Evolutionary conservation across 2,888 invertebrate species (phyloP).

Genomic region (Drosophila helvetica): DNA sequence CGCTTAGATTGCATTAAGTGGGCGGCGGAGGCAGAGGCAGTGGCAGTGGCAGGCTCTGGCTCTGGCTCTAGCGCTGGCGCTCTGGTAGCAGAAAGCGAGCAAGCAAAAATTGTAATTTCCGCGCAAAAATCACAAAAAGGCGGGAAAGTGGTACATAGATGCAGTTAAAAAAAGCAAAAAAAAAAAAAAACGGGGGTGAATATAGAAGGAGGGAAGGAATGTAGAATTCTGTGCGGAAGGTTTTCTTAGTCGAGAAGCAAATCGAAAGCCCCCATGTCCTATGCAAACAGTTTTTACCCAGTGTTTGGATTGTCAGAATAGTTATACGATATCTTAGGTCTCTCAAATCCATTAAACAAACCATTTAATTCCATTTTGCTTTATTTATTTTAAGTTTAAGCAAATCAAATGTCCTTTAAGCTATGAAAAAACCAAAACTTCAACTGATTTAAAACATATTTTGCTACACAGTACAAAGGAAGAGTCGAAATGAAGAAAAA

Average conservation of each 20-base stretch:
- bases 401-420: constrained; percentile 11
- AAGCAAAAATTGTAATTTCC: constrained; percentile 76
- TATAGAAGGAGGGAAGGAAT: neutral
- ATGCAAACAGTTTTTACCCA: neutral
- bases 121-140: constrained; percentile 57
- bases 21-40: constrained; percentile 53
- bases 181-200: constrained; percentile 17
- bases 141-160: constrained; percentile 60
- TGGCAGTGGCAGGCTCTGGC: constrained; percentile 22
- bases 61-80: neutral
- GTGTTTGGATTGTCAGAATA: no score
- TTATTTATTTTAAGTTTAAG: neutral
- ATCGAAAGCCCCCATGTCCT: neutral
- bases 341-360: no score
- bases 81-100: constrained; percentile 32
- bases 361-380: neutral
- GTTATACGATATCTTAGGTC: no score
- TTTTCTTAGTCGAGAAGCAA: neutral
- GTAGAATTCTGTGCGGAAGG: neutral
- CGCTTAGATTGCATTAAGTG: constrained; percentile 81
- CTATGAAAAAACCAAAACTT: neutral
- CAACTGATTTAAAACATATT: constrained; percentile 36
- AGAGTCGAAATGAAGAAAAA: constrained; percentile 24
- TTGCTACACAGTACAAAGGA: constrained; percentile 42
- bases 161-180: constrained; percentile 28